phyloP scores from a whole-genome alignment of 2,113 vertebrate species.

The Alaudala cheleensis region DNA sequence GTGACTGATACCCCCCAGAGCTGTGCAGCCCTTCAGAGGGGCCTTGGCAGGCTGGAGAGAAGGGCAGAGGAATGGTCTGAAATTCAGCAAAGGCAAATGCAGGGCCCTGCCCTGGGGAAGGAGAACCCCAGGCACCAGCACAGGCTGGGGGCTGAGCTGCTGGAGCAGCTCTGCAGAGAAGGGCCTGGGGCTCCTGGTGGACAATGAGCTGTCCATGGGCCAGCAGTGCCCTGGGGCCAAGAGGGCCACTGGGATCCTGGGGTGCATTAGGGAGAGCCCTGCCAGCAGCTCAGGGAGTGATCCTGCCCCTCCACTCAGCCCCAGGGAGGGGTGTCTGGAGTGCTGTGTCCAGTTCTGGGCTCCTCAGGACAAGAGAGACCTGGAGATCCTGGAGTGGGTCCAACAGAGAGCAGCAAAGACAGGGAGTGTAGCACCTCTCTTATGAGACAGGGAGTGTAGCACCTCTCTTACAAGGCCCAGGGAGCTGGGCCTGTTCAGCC shows the following conservation, averaged over 20 bases:
- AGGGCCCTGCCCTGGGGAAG: not conserved
- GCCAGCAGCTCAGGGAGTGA: not conserved
- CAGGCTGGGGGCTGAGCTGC: not conserved
- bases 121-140: not conserved
- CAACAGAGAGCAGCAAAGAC: not conserved
- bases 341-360: not conserved
- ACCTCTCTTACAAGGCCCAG: not conserved
- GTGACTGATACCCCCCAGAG: accelerated
- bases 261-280: not conserved
- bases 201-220: not conserved
- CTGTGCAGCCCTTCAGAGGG: not conserved
- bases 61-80: not conserved
- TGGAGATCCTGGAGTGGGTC: accelerated
- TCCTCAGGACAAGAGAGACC: not conserved
- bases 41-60: not conserved
- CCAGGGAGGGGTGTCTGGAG: accelerated
- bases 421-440: not conserved
- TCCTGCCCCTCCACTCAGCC: not conserved
- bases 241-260: not conserved
- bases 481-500: not conserved
- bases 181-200: not conserved
- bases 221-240: not conserved
- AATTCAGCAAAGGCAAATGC: not conserved
- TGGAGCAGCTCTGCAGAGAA: not conserved
- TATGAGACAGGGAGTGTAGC: not conserved